Conservation (phyloP, 2,888 invertebrate species). For the Conus canariensis region DNA sequence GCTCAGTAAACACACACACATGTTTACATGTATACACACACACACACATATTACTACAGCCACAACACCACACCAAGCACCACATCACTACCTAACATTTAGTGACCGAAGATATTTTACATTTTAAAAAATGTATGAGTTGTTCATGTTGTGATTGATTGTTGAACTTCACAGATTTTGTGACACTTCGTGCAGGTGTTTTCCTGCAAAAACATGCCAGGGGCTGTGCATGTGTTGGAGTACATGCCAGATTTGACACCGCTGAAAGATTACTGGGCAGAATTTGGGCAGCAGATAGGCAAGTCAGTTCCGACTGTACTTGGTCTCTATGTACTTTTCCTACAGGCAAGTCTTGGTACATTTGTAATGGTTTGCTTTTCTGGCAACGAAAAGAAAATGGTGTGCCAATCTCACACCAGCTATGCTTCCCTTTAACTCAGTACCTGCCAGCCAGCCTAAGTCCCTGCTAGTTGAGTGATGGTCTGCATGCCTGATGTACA, state of each 20-base stretch:
- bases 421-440: too few relatives aligned
- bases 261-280: conserved; percentile 42
- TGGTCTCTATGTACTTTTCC: neutral
- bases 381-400: too few relatives aligned
- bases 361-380: too few relatives aligned
- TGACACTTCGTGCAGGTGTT: conserved; percentile 15
- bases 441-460: too few relatives aligned
- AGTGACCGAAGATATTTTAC: too few relatives aligned
- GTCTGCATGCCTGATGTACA: too few relatives aligned
- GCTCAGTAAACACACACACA: neutral
- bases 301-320: conserved; percentile 23
- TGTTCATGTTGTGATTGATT: too few relatives aligned
- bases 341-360: neutral
- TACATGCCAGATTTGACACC: conserved; percentile 42
- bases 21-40: neutral
- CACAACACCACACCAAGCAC: neutral
- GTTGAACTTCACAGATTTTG: too few relatives aligned
- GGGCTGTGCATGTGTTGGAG: conserved; percentile 43
- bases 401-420: too few relatives aligned
- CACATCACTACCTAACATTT: too few relatives aligned
- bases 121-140: too few relatives aligned
- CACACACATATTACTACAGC: neutral
- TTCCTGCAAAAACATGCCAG: neutral
- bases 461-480: too few relatives aligned
- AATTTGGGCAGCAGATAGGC: conserved; percentile 46